These are phyloP conservation scores for Scylla paramamosain DNA, from an alignment of 1,140 invertebrate species.

Conservation along the genomic window DNA sequence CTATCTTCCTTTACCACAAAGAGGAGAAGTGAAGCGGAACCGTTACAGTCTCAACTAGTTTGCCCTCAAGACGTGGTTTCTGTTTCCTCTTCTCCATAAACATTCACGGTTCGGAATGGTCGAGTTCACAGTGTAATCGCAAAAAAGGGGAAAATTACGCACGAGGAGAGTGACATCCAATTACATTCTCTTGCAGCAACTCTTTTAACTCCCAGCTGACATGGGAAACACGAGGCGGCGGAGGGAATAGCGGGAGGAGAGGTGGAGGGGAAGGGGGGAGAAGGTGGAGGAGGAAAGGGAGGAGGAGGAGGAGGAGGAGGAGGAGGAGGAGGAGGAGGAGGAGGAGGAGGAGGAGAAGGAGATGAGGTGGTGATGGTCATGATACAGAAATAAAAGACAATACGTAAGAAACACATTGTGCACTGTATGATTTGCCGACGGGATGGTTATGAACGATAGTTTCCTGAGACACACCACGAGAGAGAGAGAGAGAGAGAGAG, in stretches of 20 bases:
- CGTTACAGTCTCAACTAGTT: background rate
- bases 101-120: background rate
- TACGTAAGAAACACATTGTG: too few relatives aligned
- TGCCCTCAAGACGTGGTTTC: background rate
- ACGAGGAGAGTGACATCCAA: background rate
- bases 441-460: too few relatives aligned
- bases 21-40: background rate
- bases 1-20: background rate
- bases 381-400: background rate
- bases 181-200: background rate
- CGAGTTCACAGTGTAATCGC: background rate
- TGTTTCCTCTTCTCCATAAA: background rate
- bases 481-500: conserved; percentile 27
- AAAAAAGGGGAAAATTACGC: background rate
- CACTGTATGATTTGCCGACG: too few relatives aligned
- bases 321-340: conserved; percentile 47
- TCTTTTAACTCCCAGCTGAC: background rate
- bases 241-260: too few relatives aligned
- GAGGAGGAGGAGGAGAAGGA: conserved; percentile 30
- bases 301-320: background rate
- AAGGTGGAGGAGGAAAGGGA: background rate
- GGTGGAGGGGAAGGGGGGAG: too few relatives aligned
- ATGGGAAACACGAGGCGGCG: background rate
- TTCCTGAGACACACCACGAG: too few relatives aligned
- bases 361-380: background rate